Evolutionary conservation across 2,797 vertebrate species (phyloP).

Genomic region (Sylvilagus floridanus): DNA sequence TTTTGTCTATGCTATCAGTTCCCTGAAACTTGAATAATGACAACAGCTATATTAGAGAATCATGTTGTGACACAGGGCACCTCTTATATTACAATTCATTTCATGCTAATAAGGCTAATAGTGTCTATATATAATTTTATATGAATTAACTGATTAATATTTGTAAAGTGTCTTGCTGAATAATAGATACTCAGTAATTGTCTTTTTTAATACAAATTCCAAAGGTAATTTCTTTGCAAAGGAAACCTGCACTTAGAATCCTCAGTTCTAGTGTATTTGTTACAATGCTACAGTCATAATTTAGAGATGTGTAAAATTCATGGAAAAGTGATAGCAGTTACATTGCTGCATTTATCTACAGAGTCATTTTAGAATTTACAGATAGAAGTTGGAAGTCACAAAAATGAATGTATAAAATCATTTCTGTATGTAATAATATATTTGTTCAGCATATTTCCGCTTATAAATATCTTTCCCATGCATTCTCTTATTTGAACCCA

Average conservation of each 20-base stretch:
- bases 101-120: neutral
- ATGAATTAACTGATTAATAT: conserved; percentile 16
- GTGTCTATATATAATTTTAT: neutral
- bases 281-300: neutral
- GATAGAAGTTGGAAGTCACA: neutral
- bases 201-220: neutral
- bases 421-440: neutral
- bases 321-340: neutral
- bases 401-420: neutral
- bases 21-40: neutral
- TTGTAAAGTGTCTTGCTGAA: conserved; percentile 11
- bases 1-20: neutral
- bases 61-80: neutral
- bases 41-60: neutral
- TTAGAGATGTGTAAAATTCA: neutral
- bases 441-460: neutral
- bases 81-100: neutral
- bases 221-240: conserved; percentile 17
- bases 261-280: neutral
- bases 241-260: neutral
- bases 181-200: neutral
- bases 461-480: neutral
- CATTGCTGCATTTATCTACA: neutral
- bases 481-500: neutral
- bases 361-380: neutral